Conservation (phyloP, 1,140 invertebrate species). For the Drosophila orena region DNA sequence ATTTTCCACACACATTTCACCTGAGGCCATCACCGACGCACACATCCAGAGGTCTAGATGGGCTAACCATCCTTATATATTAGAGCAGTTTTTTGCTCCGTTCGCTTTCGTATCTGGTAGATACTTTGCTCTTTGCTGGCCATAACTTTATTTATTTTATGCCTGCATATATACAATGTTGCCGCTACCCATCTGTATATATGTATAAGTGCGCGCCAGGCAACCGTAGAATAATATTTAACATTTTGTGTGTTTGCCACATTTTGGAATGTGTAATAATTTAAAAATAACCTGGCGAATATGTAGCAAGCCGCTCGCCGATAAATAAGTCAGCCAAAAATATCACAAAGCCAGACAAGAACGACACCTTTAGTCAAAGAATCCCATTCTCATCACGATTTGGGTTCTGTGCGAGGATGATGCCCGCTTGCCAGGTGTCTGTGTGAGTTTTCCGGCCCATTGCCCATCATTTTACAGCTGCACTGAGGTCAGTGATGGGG, state of each 20-base stretch:
- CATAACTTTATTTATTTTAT: constrained; percentile 82
- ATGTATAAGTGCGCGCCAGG: constrained; percentile 29
- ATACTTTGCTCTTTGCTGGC: constrained; percentile 70
- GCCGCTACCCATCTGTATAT: constrained; percentile 16
- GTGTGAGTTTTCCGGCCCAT: constrained; percentile 49
- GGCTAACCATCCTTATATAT: constrained; percentile 35
- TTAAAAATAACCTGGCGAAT: constrained; percentile 80
- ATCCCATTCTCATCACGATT: constrained; percentile 8
- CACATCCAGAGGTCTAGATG: constrained; percentile 20
- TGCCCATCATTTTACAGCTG: constrained; percentile 66
- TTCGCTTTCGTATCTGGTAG: constrained; percentile 64
- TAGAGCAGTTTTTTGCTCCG: constrained; percentile 22
- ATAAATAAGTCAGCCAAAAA: constrained; percentile 74
- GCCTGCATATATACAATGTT: constrained; percentile 39
- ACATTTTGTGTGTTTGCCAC: constrained; percentile 74
- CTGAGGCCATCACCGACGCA: constrained; percentile 52
- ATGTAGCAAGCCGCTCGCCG: constrained; percentile 68
- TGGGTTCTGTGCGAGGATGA: not conserved
- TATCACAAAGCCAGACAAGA: constrained; percentile 43
- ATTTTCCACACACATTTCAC: constrained; percentile 81
- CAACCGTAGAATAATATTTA: constrained; percentile 66
- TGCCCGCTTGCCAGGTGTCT: constrained; percentile 11
- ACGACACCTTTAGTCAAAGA: constrained; percentile 52
- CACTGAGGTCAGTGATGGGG: constrained; percentile 74
- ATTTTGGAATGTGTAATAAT: constrained; percentile 81